phyloP scores from a whole-genome alignment of 1,140 invertebrate species.

The Papilio aristodemus region DNA sequence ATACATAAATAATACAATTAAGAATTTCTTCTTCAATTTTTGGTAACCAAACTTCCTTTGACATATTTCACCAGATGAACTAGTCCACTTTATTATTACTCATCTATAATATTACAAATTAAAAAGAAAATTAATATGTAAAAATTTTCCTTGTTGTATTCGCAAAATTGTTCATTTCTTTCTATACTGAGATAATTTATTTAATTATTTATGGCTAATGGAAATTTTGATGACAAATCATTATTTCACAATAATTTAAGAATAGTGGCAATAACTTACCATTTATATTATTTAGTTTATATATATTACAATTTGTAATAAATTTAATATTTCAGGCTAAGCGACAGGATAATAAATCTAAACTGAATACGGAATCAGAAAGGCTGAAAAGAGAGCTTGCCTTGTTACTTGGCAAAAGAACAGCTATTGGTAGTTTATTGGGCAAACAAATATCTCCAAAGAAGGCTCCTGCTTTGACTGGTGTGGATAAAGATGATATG shows the following conservation, averaged over 20 bases:
- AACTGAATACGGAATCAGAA: conserved; percentile 86
- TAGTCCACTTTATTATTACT: too few relatives aligned
- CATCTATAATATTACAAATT: too few relatives aligned
- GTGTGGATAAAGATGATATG: conserved; percentile 82
- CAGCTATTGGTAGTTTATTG: conserved; percentile 82
- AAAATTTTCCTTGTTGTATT: not conserved
- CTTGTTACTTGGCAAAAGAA: conserved; percentile 82
- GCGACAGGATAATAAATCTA: conserved; percentile 88
- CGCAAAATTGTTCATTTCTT: not conserved
- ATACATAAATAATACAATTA: too few relatives aligned
- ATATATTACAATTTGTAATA: not conserved
- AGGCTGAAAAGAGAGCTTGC: conserved; percentile 87
- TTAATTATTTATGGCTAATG: not conserved
- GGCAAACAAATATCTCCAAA: conserved; percentile 81
- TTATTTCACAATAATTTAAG: not conserved
- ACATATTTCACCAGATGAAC: too few relatives aligned
- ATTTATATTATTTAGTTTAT: not conserved
- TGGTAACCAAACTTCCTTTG: too few relatives aligned
- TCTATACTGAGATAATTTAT: not conserved
- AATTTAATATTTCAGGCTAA: conserved; percentile 81
- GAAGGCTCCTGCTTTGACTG: conserved; percentile 48
- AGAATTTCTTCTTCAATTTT: too few relatives aligned
- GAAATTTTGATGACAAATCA: not conserved
- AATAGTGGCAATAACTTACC: not conserved
- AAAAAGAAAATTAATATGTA: too few relatives aligned